A percentile compares a stretch with the other conserved stretches of the same genome.
phyloP scores from a whole-genome alignment of 2,888 invertebrate species.

The Hololepta plana region DNA sequence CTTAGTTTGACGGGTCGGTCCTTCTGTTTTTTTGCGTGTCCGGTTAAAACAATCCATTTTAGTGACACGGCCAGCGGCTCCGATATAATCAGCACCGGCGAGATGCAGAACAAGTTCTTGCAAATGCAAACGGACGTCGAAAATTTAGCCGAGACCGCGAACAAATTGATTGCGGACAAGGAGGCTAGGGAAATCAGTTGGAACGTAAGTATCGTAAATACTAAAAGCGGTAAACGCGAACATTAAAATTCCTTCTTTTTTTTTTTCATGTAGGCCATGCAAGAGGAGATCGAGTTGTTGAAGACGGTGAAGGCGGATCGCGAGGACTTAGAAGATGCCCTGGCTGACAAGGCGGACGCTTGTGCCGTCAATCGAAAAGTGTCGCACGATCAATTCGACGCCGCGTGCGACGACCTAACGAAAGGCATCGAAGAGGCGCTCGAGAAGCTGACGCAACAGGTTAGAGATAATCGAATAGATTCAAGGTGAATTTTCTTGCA shows the following conservation, averaged over 20 bases:
- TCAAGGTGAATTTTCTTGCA: slow-evolving; percentile 1
- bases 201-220: slow-evolving; percentile 27
- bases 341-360: slow-evolving; percentile 59
- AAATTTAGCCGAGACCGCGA: slow-evolving; percentile 20
- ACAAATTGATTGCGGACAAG: slow-evolving; percentile 34
- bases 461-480: slow-evolving; percentile 14
- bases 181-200: slow-evolving; percentile 34
- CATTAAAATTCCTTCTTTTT: too few relatives aligned
- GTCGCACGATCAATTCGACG: slow-evolving; percentile 52
- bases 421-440: slow-evolving; percentile 44
- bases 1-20: too few relatives aligned
- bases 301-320: slow-evolving; percentile 50
- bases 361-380: slow-evolving; percentile 51
- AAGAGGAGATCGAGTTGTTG: slow-evolving; percentile 46
- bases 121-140: slow-evolving; percentile 27
- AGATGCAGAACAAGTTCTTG: slow-evolving; percentile 1
- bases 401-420: slow-evolving; percentile 46
- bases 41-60: too few relatives aligned
- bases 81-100: slow-evolving; percentile 1
- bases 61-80: not conserved
- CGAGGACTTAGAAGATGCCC: slow-evolving; percentile 48
- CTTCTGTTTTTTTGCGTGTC: too few relatives aligned
- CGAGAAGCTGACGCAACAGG: slow-evolving; percentile 40
- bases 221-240: not conserved
- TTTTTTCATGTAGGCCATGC: slow-evolving; percentile 28